Conservation (phyloP, 1,140 invertebrate species). For the Patella vulgata region DNA sequence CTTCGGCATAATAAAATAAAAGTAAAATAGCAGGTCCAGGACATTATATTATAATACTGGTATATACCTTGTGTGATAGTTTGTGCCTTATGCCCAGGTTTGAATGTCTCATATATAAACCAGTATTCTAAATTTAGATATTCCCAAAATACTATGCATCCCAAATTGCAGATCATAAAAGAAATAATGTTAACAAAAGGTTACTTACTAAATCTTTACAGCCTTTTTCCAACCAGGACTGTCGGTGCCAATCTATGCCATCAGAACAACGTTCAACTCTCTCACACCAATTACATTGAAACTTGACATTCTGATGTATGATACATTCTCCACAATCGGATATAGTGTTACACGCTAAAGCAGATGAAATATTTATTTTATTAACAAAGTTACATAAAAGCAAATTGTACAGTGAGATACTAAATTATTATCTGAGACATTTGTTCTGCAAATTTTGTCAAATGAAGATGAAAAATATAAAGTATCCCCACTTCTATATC, state of each 20-base stretch:
- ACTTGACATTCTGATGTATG: conserved; percentile 52
- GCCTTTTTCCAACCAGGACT: conserved; percentile 86
- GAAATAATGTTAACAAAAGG: too few species aligned
- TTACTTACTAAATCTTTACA: conserved; percentile 68
- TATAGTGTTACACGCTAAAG: conserved; percentile 79
- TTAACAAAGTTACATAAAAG: not conserved
- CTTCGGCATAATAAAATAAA: too few species aligned
- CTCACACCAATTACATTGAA: conserved; percentile 87
- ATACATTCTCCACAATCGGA: conserved; percentile 76
- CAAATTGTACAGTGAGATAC: not conserved
- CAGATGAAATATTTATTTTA: conserved; percentile 13
- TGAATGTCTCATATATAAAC: too few species aligned
- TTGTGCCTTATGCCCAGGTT: too few species aligned
- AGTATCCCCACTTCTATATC: not conserved
- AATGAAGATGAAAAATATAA: conserved; percentile 3
- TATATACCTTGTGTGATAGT: too few species aligned
- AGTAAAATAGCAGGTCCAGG: too few species aligned
- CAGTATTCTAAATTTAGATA: too few species aligned
- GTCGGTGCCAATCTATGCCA: conserved; percentile 87
- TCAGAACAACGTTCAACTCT: conserved; percentile 82
- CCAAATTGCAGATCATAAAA: too few species aligned
- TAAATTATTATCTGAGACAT: not conserved
- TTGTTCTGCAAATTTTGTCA: not conserved
- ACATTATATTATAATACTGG: too few species aligned
- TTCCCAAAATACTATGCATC: too few species aligned